Evolutionary conservation across 2,113 vertebrate genomes (phyloP).

Genomic region (Tenrec ecaudatus): DNA sequence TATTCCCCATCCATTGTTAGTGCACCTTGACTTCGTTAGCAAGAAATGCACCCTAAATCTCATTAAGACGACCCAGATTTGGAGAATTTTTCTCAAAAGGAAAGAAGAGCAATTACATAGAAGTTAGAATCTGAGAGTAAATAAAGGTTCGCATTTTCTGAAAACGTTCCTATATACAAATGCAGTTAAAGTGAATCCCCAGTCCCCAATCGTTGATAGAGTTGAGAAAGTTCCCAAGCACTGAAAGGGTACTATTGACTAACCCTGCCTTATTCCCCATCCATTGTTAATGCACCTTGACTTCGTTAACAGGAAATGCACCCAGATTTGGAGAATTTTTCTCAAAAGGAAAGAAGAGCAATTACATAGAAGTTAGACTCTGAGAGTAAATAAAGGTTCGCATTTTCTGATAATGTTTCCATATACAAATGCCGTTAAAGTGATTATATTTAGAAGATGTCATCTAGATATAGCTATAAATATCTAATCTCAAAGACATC

Average conservation of each 20-base stretch:
- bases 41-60: background rate
- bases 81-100: background rate
- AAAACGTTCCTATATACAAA: background rate
- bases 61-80: background rate
- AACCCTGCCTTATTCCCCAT: no score
- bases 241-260: no score
- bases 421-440: background rate
- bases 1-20: accelerated
- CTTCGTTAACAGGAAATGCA: no score
- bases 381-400: background rate
- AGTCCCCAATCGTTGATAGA: no score
- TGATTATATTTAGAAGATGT: background rate
- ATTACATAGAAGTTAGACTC: background rate
- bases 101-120: background rate
- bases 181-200: background rate
- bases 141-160: no score
- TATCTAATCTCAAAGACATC: background rate
- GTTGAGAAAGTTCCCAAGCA: no score
- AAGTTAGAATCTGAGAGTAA: background rate
- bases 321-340: no score
- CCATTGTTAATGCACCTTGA: no score
- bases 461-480: accelerated
- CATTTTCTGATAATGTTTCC: no score
- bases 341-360: no score
- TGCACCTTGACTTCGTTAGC: background rate